Evolutionary conservation across 1,140 invertebrate genomes (phyloP).

Genomic region (Drosophila miranda): DNA sequence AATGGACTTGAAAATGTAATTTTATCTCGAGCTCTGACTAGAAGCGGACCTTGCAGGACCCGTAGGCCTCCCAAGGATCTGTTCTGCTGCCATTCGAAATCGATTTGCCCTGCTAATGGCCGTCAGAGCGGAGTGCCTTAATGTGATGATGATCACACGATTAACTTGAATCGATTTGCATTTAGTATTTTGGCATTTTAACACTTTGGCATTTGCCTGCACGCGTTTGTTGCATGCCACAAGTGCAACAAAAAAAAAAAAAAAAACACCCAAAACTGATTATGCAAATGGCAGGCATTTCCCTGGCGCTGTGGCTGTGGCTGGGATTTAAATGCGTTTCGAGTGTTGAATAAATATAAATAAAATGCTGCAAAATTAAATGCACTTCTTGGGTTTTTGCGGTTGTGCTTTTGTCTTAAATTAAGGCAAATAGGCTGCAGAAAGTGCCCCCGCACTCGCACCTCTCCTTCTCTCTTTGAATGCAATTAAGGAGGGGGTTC

Average conservation of each 20-base stretch:
- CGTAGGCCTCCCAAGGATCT: neutral
- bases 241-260: slow-evolving; percentile 5
- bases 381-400: slow-evolving; percentile 25
- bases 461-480: neutral
- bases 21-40: slow-evolving; percentile 15
- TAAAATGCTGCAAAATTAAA: slow-evolving; percentile 40
- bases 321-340: slow-evolving; percentile 38
- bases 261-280: slow-evolving; percentile 47
- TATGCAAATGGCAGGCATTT: slow-evolving; percentile 46
- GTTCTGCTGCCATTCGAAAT: slow-evolving; percentile 37
- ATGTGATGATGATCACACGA: slow-evolving; percentile 45
- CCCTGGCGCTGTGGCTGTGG: slow-evolving; percentile 7
- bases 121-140: slow-evolving; percentile 37
- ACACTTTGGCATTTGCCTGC: too few species aligned
- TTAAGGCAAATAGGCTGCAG: slow-evolving; percentile 32
- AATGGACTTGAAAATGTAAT: slow-evolving; percentile 53
- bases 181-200: slow-evolving; percentile 18
- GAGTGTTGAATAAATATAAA: slow-evolving; percentile 50
- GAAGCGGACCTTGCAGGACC: slow-evolving; percentile 2
- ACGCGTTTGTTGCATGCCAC: slow-evolving; percentile 1
- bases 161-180: slow-evolving; percentile 44
- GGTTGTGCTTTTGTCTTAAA: slow-evolving; percentile 18
- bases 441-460: too few species aligned
- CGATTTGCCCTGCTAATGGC: slow-evolving; percentile 65
- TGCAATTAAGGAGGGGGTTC: slow-evolving; percentile 29